Conservation (phyloP, 2,113 vertebrate species). For the Lipotes vexillifer region DNA sequence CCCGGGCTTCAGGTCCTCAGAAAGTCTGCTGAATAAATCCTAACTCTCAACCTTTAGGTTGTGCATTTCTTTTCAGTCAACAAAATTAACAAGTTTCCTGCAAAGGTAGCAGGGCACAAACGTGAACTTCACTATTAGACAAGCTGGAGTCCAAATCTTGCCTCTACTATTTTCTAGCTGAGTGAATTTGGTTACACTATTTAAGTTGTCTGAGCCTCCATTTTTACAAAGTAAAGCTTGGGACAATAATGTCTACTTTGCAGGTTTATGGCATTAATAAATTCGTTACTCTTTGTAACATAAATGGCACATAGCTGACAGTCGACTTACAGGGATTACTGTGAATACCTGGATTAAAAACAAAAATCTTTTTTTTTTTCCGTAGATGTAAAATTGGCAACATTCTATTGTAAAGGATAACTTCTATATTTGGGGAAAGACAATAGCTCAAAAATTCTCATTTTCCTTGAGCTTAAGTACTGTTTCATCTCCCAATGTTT, state of each 20-base stretch:
- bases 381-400: neutral
- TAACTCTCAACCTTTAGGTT: neutral
- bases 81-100: neutral
- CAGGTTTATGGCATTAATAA: neutral
- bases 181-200: neutral
- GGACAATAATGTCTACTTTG: neutral
- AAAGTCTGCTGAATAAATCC: neutral
- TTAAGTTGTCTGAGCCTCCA: neutral
- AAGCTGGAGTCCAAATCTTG: no score
- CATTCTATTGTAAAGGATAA: neutral
- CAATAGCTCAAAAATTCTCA: neutral
- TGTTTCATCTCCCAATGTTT: neutral
- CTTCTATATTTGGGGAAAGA: neutral
- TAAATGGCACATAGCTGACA: rapidly evolving
- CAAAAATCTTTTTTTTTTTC: neutral
- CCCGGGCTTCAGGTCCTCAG: neutral
- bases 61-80: neutral
- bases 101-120: no score
- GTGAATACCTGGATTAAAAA: neutral
- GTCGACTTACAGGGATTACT: neutral
- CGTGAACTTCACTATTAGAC: neutral
- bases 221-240: neutral
- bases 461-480: neutral
- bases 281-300: neutral
- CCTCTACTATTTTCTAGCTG: rapidly evolving